These are phyloP conservation scores for Aphyosemion australe DNA, from an alignment of 2,113 vertebrate species.

Conservation along the genomic window DNA sequence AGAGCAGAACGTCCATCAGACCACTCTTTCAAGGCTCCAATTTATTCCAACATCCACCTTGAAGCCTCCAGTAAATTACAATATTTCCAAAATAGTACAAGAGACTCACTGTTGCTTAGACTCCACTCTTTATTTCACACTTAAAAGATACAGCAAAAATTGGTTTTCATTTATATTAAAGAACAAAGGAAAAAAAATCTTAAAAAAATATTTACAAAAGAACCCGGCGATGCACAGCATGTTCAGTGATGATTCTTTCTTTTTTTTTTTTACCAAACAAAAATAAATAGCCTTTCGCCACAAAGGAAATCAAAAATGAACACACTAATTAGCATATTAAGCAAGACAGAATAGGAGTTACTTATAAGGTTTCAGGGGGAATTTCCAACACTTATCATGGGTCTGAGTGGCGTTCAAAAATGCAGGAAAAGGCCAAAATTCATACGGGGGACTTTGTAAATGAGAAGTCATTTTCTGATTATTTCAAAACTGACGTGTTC, in stretches of 20 bases:
- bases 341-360: conserved; percentile 37
- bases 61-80: neutral
- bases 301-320: conserved; percentile 65
- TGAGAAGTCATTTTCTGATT: neutral
- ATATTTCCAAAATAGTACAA: conserved; percentile 10
- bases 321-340: conserved; percentile 47
- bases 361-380: conserved; percentile 25
- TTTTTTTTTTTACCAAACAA: conserved; percentile 70
- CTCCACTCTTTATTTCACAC: conserved; percentile 81
- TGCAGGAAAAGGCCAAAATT: conserved; percentile 10
- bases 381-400: conserved; percentile 31
- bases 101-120: conserved; percentile 40
- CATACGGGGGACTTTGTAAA: too few species aligned
- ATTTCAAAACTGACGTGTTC: too few species aligned
- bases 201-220: conserved; percentile 83
- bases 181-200: conserved; percentile 57
- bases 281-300: conserved; percentile 81
- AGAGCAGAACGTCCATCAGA: conserved; percentile 45
- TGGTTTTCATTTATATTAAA: conserved; percentile 57
- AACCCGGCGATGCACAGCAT: conserved; percentile 82
- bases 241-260: conserved; percentile 71
- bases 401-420: conserved; percentile 28
- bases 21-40: neutral
- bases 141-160: conserved; percentile 71
- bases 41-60: neutral